These are phyloP conservation scores for Portevinia maculata DNA, from an alignment of 2,888 invertebrate species.

Conservation along the genomic window DNA sequence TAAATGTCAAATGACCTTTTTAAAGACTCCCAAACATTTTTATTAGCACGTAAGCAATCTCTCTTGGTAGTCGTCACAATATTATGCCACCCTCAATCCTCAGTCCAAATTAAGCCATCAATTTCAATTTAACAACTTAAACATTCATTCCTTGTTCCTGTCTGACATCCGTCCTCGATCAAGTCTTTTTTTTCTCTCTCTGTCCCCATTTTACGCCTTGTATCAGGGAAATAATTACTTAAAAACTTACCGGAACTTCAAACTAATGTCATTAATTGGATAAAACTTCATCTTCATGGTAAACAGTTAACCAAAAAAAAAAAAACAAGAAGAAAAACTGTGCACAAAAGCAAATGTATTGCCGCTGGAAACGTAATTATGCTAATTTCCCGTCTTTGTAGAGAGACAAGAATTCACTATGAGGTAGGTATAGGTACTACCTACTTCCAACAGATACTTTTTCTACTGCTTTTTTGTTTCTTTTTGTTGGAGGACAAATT, in stretches of 20 bases:
- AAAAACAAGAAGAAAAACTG: neutral
- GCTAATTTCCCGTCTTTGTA: conserved; percentile 55
- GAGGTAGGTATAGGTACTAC: too few relatives aligned
- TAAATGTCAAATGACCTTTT: too few relatives aligned
- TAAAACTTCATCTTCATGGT: conserved; percentile 43
- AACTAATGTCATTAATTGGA: conserved; percentile 59
- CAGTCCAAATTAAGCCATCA: conserved; percentile 27
- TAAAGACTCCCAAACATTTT: too few relatives aligned
- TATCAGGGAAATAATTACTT: conserved; percentile 53
- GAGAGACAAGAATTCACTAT: conserved; percentile 1
- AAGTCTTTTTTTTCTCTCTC: conserved; percentile 38
- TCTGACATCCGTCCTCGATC: conserved; percentile 40
- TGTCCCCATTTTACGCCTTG: conserved; percentile 34
- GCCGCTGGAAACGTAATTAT: conserved; percentile 45
- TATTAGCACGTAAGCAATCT: neutral
- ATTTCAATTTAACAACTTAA: conserved; percentile 39
- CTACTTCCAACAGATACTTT: conserved; percentile 19
- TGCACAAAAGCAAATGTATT: neutral
- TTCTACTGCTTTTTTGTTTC: neutral
- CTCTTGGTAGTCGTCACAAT: neutral
- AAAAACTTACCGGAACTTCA: conserved; percentile 49
- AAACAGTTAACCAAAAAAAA: neutral
- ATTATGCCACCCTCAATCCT: neutral
- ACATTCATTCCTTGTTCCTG: conserved; percentile 3
- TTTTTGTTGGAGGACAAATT: conserved; percentile 9